Conservation (phyloP, 2,113 vertebrate genomes). For the Ophthalmolycus amberensis region DNA sequence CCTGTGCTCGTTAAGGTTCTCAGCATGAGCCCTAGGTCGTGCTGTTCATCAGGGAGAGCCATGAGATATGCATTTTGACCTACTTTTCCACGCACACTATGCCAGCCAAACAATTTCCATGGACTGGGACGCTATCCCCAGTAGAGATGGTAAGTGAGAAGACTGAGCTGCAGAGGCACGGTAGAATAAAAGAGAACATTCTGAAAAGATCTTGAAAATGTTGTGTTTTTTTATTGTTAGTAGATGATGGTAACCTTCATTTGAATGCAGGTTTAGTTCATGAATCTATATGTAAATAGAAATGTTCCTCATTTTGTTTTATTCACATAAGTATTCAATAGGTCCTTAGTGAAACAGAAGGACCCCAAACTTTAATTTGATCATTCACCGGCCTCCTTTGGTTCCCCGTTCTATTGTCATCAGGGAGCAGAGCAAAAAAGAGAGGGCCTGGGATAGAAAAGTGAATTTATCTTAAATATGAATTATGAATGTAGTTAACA, state of each 20-base stretch:
- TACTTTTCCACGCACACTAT: constrained; percentile 48
- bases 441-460: constrained; percentile 3
- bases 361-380: not conserved
- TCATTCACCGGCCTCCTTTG: not conserved
- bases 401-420: not conserved
- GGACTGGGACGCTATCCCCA: constrained; percentile 29
- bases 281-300: not conserved
- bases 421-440: constrained; percentile 5
- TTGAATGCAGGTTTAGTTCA: not conserved
- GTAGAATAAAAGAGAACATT: constrained; percentile 10
- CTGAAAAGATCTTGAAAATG: not conserved
- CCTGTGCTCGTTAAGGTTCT: constrained; percentile 24
- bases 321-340: not conserved
- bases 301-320: not conserved
- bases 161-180: not conserved
- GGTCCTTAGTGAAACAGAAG: not conserved
- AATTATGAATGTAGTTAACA: constrained; percentile 57
- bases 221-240: not conserved
- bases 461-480: constrained; percentile 37
- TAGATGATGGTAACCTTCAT: not conserved
- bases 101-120: constrained; percentile 29
- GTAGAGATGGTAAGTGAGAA: constrained; percentile 11
- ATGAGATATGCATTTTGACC: constrained; percentile 54
- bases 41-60: constrained; percentile 24
- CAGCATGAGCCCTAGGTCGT: constrained; percentile 37